Evolutionary conservation across 1,140 invertebrate genomes (phyloP).

Genomic region (Lutraria rhynchaena): DNA sequence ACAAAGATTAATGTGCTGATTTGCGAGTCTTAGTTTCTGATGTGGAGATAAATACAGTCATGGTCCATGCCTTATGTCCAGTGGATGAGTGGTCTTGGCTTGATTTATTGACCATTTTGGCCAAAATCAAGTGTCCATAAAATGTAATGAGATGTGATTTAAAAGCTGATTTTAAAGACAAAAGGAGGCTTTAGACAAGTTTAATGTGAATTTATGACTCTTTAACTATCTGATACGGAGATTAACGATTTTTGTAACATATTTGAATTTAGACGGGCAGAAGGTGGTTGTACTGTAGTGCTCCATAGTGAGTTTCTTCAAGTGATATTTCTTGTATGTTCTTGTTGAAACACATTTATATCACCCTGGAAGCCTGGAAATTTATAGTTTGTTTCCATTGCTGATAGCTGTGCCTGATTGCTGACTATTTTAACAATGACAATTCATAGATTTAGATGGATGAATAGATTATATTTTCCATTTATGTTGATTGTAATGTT

Average conservation of each 20-base stretch:
- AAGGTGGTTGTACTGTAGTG: too few species aligned
- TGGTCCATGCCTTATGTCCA: slow-evolving; percentile 12
- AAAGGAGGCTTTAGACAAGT: slow-evolving; percentile 1
- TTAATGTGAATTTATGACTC: slow-evolving; percentile 21
- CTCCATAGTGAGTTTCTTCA: too few species aligned
- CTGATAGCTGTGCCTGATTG: too few species aligned
- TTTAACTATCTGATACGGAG: slow-evolving; percentile 12
- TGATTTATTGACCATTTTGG: slow-evolving; percentile 30
- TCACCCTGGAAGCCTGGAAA: too few species aligned
- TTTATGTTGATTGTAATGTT: too few species aligned
- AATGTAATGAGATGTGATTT: slow-evolving; percentile 41
- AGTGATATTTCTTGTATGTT: too few species aligned
- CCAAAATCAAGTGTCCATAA: slow-evolving; percentile 41
- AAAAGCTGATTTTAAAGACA: slow-evolving; percentile 20
- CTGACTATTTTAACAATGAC: too few species aligned
- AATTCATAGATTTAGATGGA: too few species aligned
- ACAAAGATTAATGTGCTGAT: slow-evolving; percentile 29
- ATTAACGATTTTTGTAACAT: not conserved
- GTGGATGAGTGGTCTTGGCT: slow-evolving; percentile 13
- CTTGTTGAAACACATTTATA: too few species aligned
- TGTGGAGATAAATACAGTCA: slow-evolving; percentile 34
- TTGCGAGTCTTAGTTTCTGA: slow-evolving; percentile 17
- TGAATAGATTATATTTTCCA: too few species aligned
- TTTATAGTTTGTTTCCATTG: too few species aligned
- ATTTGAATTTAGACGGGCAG: too few species aligned